Evolutionary conservation across 2,113 vertebrate genomes (phyloP).

Genomic region (Microcebus griseorufus): DNA sequence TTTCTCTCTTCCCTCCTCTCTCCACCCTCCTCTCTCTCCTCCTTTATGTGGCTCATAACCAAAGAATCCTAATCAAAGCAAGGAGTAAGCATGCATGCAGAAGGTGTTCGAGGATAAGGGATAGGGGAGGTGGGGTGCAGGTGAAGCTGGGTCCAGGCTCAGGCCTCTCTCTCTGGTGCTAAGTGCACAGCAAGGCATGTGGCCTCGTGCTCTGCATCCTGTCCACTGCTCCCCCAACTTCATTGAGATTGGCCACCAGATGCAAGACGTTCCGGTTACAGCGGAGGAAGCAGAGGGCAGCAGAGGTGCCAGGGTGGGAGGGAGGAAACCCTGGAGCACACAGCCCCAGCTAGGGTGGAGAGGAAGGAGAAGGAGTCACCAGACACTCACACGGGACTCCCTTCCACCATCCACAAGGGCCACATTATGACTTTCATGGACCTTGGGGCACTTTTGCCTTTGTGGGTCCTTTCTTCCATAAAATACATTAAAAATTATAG

Average conservation of each 20-base stretch:
- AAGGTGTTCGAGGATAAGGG: not conserved
- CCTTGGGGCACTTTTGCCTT: not conserved
- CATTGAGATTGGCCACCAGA: not conserved
- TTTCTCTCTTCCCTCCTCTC: too few species aligned
- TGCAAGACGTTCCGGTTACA: rapidly evolving
- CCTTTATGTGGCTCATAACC: not conserved
- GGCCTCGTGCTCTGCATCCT: not conserved
- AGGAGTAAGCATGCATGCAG: not conserved
- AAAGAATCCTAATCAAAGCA: not conserved
- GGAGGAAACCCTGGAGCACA: not conserved
- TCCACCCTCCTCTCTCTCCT: too few species aligned
- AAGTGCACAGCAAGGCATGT: too few species aligned
- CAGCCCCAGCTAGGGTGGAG: rapidly evolving
- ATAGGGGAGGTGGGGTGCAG: not conserved
- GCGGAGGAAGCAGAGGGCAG: not conserved
- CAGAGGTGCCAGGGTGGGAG: rapidly evolving
- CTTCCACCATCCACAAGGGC: not conserved
- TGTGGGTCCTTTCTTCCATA: not conserved
- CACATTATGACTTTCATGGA: rapidly evolving
- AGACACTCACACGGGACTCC: not conserved
- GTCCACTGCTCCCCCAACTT: not conserved
- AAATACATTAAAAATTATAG: not conserved
- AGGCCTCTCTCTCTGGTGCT: not conserved
- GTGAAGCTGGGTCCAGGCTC: not conserved
- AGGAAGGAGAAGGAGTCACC: not conserved